Conservation (phyloP, 1,140 invertebrate species). For the Drosophila setifemur region DNA sequence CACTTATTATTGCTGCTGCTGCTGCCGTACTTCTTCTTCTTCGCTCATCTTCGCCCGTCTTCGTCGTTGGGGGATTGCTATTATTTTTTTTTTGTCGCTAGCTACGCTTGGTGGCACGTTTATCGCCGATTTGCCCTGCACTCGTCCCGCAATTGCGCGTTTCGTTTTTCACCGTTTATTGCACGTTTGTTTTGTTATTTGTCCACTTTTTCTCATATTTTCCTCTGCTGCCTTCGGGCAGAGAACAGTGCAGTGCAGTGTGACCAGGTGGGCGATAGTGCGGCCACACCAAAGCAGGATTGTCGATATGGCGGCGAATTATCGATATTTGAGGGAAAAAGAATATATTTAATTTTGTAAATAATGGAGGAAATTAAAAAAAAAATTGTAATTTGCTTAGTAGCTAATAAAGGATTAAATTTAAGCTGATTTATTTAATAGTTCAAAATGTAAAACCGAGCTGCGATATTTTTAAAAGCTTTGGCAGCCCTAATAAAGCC, state of each 20-base stretch:
- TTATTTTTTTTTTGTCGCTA: conserved; percentile 32
- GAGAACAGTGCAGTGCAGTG: conserved; percentile 1
- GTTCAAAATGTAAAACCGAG: no score
- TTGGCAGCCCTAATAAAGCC: no score
- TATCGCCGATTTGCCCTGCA: conserved; percentile 18
- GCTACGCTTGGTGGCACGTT: conserved; percentile 18
- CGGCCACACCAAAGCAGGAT: no score
- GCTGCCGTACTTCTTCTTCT: conserved; percentile 66
- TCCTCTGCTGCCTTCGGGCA: conserved; percentile 10
- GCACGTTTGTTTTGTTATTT: conserved; percentile 78
- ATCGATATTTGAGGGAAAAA: no score
- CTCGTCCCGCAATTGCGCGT: conserved; percentile 37
- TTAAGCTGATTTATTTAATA: no score
- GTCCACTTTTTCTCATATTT: conserved; percentile 61
- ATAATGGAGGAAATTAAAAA: no score
- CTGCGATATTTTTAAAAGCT: no score
- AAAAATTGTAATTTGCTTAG: no score
- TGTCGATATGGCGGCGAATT: no score
- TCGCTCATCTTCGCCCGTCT: conserved; percentile 66
- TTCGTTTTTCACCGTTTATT: conserved; percentile 66
- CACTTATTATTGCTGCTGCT: conserved; percentile 69
- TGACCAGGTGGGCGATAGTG: background rate
- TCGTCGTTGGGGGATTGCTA: conserved; percentile 24
- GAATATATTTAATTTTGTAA: no score
- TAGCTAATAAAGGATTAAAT: no score